These are phyloP conservation scores for Petroica traversi DNA, from an alignment of 2,113 vertebrate species.

Conservation along the genomic window DNA sequence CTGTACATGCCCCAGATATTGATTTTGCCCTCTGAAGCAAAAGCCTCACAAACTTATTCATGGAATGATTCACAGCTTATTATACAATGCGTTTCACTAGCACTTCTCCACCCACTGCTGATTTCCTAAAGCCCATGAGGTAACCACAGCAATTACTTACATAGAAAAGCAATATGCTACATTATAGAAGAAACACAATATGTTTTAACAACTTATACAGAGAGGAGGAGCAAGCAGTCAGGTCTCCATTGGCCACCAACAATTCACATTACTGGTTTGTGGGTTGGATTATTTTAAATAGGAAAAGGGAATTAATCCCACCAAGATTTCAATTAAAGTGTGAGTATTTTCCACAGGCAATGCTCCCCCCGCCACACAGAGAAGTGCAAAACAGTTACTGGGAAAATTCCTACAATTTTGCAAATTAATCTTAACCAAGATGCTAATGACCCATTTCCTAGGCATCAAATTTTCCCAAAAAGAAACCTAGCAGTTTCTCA, in stretches of 20 bases:
- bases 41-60: background rate
- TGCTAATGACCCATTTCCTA: background rate
- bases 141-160: constrained; percentile 4
- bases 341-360: background rate
- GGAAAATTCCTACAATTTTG: background rate
- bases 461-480: background rate
- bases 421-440: background rate
- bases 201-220: background rate
- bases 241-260: background rate
- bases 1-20: background rate
- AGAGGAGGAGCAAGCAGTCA: background rate
- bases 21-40: background rate
- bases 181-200: background rate
- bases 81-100: background rate
- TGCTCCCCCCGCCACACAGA: background rate
- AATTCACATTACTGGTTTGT: background rate
- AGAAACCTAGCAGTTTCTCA: background rate
- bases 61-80: constrained; percentile 10
- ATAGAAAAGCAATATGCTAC: background rate
- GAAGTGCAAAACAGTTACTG: background rate
- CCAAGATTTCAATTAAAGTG: background rate
- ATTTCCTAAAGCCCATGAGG: constrained; percentile 16
- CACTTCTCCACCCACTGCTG: background rate
- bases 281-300: background rate
- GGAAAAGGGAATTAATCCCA: background rate